Evolutionary conservation across 2,888 invertebrate genomes (phyloP).

Genomic region (Eristalinus sepulchralis): DNA sequence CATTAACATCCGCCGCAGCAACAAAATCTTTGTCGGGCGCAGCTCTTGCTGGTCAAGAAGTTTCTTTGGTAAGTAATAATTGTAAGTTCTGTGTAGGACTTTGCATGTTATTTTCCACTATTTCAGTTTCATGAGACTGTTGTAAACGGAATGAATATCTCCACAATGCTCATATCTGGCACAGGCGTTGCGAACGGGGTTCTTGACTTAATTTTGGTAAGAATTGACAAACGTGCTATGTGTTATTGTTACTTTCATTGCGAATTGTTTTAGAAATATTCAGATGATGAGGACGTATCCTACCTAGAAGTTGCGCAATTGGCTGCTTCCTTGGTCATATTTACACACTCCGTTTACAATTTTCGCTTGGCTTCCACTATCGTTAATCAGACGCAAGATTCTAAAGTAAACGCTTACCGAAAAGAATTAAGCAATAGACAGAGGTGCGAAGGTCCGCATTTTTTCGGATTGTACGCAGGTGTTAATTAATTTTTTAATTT

Average conservation of each 20-base stretch:
- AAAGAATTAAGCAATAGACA: conserved; percentile 76
- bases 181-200: conserved; percentile 76
- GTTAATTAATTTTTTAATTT: neutral
- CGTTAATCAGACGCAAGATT: conserved; percentile 73
- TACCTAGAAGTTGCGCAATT: conserved; percentile 75
- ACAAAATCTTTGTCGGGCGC: conserved; percentile 74
- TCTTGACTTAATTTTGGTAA: conserved; percentile 77
- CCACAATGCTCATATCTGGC: conserved; percentile 77
- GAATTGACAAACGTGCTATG: too few species aligned
- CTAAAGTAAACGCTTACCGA: conserved; percentile 73
- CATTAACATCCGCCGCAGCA: conserved; percentile 76
- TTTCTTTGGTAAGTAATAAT: conserved; percentile 73
- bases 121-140: conserved; percentile 73
- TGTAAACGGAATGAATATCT: conserved; percentile 78
- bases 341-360: conserved; percentile 78
- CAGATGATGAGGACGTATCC: conserved; percentile 76
- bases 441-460: conserved; percentile 72
- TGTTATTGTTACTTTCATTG: neutral
- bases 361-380: conserved; percentile 78
- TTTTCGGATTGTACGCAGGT: neutral
- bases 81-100: neutral
- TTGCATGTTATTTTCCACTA: neutral
- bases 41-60: conserved; percentile 75
- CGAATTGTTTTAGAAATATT: conserved; percentile 73
- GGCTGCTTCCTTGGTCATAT: conserved; percentile 77